These are phyloP conservation scores for Dryobota labecula DNA, from an alignment of 2,888 invertebrate species.

Conservation along the genomic window DNA sequence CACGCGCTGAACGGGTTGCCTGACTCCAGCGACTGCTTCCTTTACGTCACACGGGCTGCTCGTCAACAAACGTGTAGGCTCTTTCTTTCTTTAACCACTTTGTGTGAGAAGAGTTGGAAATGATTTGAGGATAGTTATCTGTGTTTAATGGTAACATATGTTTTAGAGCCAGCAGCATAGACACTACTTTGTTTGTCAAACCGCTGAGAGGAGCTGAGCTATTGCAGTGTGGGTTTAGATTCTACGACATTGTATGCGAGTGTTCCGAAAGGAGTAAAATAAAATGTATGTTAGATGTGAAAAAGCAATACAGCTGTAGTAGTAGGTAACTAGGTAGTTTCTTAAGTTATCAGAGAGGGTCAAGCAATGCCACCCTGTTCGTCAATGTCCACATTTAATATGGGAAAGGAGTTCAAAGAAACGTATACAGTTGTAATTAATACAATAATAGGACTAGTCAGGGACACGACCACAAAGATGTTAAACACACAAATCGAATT, in stretches of 20 bases:
- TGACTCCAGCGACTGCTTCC: constrained; percentile 92
- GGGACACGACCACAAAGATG: constrained; percentile 16
- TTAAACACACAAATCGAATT: constrained; percentile 20
- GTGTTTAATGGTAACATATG: constrained; percentile 18
- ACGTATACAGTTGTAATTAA: background rate
- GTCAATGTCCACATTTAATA: background rate
- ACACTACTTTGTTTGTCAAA: constrained; percentile 23
- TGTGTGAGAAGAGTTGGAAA: constrained; percentile 58
- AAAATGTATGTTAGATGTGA: constrained; percentile 14
- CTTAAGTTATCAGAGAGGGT: background rate
- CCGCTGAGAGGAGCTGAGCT: constrained; percentile 35
- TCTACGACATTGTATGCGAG: constrained; percentile 24
- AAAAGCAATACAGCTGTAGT: constrained; percentile 20
- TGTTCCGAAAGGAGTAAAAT: constrained; percentile 11
- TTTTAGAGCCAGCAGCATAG: constrained; percentile 13
- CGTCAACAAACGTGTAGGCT: constrained; percentile 75
- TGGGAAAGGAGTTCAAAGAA: background rate
- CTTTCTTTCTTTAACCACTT: constrained; percentile 63
- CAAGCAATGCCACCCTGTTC: background rate
- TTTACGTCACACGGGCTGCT: constrained; percentile 80
- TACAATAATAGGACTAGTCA: constrained; percentile 1
- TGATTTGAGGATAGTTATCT: constrained; percentile 36
- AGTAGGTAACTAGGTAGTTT: too few species aligned
- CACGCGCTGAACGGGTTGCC: constrained; percentile 91
- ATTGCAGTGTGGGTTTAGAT: constrained; percentile 19